Evolutionary conservation across 2,113 vertebrate genomes (phyloP).

Genomic region (Ageneiosus marmoratus): DNA sequence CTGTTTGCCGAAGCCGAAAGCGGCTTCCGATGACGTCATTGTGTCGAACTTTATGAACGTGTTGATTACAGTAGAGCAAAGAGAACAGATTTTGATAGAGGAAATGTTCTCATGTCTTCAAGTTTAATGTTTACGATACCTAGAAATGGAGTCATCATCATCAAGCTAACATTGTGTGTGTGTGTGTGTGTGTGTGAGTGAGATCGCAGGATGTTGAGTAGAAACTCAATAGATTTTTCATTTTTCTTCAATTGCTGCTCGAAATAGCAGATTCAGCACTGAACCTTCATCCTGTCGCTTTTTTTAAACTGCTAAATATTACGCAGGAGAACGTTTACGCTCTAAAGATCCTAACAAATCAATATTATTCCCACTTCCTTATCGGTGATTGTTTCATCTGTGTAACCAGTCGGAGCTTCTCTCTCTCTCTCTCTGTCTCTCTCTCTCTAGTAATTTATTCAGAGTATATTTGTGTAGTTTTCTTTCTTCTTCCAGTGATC

Average conservation of each 20-base stretch:
- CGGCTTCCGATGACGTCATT: too few species aligned
- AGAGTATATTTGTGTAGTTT: slow-evolving; percentile 20
- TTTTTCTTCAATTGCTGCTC: too few species aligned
- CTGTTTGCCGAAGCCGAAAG: too few species aligned
- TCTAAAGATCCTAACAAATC: background rate
- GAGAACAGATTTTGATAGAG: too few species aligned
- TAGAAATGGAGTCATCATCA: background rate
- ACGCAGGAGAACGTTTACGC: background rate
- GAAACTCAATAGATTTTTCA: too few species aligned
- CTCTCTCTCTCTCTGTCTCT: background rate
- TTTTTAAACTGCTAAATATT: background rate
- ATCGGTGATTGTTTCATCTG: background rate
- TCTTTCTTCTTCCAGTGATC: slow-evolving; percentile 29
- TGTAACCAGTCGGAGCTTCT: background rate
- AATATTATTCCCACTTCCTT: background rate
- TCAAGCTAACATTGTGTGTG: too few species aligned
- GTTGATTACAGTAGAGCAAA: too few species aligned
- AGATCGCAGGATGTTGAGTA: background rate
- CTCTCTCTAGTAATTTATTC: slow-evolving; percentile 40
- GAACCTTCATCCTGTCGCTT: background rate
- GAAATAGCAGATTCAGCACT: too few species aligned
- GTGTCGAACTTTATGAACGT: too few species aligned
- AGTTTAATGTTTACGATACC: background rate
- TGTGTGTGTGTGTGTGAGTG: too few species aligned
- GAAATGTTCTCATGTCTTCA: background rate